Evolutionary conservation across 1,140 invertebrate species (phyloP).

Genomic region (Augochlora pura): DNA sequence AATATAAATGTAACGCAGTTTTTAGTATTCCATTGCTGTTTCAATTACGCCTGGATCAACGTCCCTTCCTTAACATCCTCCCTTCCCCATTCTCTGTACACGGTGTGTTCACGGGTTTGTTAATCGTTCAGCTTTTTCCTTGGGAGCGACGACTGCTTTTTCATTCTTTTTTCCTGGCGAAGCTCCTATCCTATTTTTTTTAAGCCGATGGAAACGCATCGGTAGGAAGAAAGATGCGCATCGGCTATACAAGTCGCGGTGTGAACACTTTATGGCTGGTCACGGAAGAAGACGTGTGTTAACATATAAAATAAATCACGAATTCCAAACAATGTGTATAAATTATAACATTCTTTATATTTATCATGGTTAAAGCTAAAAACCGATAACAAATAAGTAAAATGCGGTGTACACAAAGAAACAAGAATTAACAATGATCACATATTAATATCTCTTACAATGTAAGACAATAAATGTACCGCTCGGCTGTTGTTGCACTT

Average conservation of each 20-base stretch:
- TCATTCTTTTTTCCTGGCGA: too few species aligned
- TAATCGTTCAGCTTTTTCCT: too few species aligned
- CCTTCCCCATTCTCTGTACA: neutral
- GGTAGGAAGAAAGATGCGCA: constrained; percentile 39
- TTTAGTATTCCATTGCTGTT: constrained; percentile 56
- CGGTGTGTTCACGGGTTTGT: neutral
- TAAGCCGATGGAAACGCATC: neutral
- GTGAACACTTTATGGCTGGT: neutral
- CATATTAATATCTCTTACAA: constrained; percentile 44
- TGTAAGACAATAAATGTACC: constrained; percentile 21
- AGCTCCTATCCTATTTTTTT: neutral
- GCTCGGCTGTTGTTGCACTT: constrained; percentile 4
- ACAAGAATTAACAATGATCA: constrained; percentile 52
- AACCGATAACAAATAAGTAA: constrained; percentile 43
- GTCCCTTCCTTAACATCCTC: constrained; percentile 1
- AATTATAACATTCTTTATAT: constrained; percentile 50
- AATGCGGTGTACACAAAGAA: constrained; percentile 33
- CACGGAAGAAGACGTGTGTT: neutral
- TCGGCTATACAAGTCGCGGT: constrained; percentile 29
- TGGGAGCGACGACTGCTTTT: too few species aligned
- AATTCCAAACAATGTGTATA: constrained; percentile 33
- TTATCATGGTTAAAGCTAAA: constrained; percentile 47
- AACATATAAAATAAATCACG: constrained; percentile 8
- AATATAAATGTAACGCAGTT: constrained; percentile 78
- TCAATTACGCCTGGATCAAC: constrained; percentile 29